Conservation (phyloP, 2,888 invertebrate genomes). For the Ophion slaviceki region DNA sequence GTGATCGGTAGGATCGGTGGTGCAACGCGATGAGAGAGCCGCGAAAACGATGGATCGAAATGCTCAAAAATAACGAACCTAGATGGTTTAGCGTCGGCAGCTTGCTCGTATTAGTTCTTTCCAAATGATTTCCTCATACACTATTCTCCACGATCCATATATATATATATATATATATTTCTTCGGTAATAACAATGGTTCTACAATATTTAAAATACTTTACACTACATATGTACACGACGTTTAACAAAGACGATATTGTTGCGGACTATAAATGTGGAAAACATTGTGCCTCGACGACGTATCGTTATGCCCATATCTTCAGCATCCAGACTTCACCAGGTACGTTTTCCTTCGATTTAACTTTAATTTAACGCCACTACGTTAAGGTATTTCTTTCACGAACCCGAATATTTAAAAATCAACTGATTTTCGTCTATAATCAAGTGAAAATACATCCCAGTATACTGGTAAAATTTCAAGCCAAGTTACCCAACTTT, state of each 20-base stretch:
- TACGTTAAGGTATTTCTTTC: not conserved
- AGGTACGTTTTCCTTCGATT: conserved; percentile 1
- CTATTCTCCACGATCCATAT: not conserved
- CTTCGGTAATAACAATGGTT: conserved; percentile 27
- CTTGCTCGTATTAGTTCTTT: not conserved
- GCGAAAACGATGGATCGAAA: conserved; percentile 59
- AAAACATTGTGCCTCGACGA: not conserved
- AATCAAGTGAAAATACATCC: too few relatives aligned
- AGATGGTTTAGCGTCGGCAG: not conserved
- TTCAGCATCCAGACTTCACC: not conserved
- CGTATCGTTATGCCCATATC: conserved; percentile 13
- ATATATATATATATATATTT: conserved; percentile 45
- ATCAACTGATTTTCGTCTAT: too few relatives aligned
- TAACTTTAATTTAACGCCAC: not conserved
- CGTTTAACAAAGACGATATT: conserved; percentile 38
- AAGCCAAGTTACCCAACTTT: too few relatives aligned
- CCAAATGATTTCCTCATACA: not conserved
- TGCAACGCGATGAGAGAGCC: conserved; percentile 55
- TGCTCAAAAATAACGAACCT: conserved; percentile 37
- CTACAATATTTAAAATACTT: conserved; percentile 52
- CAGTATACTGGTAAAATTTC: too few relatives aligned
- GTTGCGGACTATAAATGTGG: conserved; percentile 3
- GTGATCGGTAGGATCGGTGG: conserved; percentile 63
- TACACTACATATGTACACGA: conserved; percentile 52
- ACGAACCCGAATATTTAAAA: too few relatives aligned